Conservation (phyloP, 2,888 invertebrate genomes). For the Euplexia lucipara region DNA sequence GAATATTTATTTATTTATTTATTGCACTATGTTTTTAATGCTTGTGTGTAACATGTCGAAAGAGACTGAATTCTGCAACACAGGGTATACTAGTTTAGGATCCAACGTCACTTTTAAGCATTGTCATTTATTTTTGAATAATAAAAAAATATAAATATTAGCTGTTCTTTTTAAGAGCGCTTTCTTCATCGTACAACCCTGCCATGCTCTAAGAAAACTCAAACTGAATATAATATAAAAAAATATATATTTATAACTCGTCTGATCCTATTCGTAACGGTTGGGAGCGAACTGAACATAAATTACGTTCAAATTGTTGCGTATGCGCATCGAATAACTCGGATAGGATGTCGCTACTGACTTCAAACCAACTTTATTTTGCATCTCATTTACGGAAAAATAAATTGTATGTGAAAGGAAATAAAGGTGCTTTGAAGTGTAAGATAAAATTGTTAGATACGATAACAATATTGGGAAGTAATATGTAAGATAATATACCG, state of each 20-base stretch:
- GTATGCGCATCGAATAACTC: slow-evolving; percentile 69
- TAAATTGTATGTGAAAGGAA: rapidly evolving
- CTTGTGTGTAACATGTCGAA: too few species aligned
- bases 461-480: slow-evolving; percentile 73
- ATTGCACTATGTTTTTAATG: too few species aligned
- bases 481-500: slow-evolving; percentile 75
- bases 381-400: neutral
- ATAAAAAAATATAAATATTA: too few species aligned
- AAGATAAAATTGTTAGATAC: slow-evolving; percentile 22
- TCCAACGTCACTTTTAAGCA: too few species aligned
- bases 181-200: slow-evolving; percentile 12
- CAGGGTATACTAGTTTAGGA: too few species aligned
- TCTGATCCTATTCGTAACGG: slow-evolving; percentile 75
- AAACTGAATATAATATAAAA: slow-evolving; percentile 65
- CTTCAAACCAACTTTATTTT: slow-evolving; percentile 44
- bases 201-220: slow-evolving; percentile 41
- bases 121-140: too few species aligned
- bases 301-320: slow-evolving; percentile 77
- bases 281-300: slow-evolving; percentile 74
- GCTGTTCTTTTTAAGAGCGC: neutral
- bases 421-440: slow-evolving; percentile 13
- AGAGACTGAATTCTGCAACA: too few species aligned
- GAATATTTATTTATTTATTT: too few species aligned
- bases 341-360: slow-evolving; percentile 76
- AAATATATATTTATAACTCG: slow-evolving; percentile 70